These are phyloP conservation scores for Paragorgia papillata DNA, from an alignment of 92 coral and sea anemone species.

Conservation along the genomic window DNA sequence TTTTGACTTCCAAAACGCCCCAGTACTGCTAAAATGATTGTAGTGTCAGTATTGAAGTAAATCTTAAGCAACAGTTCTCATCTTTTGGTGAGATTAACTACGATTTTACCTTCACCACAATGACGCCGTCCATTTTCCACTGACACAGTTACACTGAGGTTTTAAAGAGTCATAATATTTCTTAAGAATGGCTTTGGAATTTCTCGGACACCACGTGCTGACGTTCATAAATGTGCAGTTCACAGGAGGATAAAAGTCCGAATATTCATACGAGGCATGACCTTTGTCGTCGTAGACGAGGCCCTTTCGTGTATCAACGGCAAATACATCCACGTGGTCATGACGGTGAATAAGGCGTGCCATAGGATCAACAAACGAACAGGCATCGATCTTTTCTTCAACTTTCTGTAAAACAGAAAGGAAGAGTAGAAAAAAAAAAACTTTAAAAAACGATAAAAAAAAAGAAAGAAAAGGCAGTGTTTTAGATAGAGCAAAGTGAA, in stretches of 20 bases:
- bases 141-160: neutral
- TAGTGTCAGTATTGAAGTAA: too few species aligned
- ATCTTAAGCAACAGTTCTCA: too few species aligned
- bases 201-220: slow-evolving; percentile 60
- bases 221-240: slow-evolving; percentile 72
- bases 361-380: neutral
- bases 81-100: neutral
- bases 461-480: too few species aligned
- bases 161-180: slow-evolving; percentile 40
- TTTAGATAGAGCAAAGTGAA: too few species aligned
- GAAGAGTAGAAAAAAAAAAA: neutral
- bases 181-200: slow-evolving; percentile 60
- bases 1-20: too few species aligned
- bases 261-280: neutral
- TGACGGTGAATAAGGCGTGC: neutral
- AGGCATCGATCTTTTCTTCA: neutral
- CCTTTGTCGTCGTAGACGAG: neutral
- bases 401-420: neutral
- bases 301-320: neutral
- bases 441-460: too few species aligned
- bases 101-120: slow-evolving; percentile 15
- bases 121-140: slow-evolving; percentile 6
- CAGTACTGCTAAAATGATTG: too few species aligned
- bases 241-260: slow-evolving; percentile 68
- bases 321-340: neutral